Conservation (phyloP, 35 echinoderm and acorn worm genomes). For the Nesometra sesokonis region DNA sequence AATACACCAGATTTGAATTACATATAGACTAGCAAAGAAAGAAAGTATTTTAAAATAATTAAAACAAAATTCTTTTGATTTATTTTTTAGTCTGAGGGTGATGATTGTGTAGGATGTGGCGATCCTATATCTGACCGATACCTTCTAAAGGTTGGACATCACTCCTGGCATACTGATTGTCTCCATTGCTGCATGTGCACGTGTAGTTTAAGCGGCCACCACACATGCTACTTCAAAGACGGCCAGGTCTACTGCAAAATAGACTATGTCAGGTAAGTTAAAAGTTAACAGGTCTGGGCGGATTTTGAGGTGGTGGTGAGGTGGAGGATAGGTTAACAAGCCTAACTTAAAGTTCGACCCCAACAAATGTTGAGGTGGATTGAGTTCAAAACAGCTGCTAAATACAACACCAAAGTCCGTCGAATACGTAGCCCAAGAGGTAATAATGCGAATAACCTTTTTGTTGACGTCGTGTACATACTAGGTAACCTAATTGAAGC, state of each 20-base stretch:
- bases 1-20: not conserved
- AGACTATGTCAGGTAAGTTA: conserved; percentile 48
- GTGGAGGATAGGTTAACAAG: too few species aligned
- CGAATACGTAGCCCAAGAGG: too few species aligned
- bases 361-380: too few species aligned
- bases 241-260: conserved; percentile 38
- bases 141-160: conserved; percentile 36
- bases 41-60: not conserved
- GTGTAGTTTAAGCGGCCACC: conserved; percentile 19
- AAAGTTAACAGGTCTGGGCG: too few species aligned
- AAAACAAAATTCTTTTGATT: not conserved
- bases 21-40: not conserved
- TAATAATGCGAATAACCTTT: too few species aligned
- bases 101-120: conserved; percentile 35
- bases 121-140: conserved; percentile 32
- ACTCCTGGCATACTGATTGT: conserved; percentile 44
- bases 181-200: conserved; percentile 27
- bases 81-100: not conserved
- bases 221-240: conserved; percentile 56
- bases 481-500: too few species aligned
- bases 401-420: too few species aligned
- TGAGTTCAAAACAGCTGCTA: too few species aligned
- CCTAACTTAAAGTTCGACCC: too few species aligned
- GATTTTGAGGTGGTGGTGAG: too few species aligned
- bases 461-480: too few species aligned